Evolutionary conservation across 64 coral and sea anemone genomes (phyloP), one percentile per base, ranked within the genome.

Genomic region (Hydrozoanthus tunicans): DNA sequence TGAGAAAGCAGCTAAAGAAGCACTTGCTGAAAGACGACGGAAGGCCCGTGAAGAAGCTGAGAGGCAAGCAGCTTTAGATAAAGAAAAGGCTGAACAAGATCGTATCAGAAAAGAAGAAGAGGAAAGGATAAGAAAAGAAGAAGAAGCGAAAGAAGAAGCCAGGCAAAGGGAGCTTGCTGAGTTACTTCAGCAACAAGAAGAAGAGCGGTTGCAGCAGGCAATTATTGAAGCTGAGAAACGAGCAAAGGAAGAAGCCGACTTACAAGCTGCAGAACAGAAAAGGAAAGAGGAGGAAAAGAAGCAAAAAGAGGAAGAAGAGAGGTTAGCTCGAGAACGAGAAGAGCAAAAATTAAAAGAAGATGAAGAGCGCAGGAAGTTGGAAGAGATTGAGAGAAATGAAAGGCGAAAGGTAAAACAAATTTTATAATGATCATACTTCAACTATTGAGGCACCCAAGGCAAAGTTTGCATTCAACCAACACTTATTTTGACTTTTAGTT

Each of bases 41-140:
- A 90, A 94, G 86, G 95, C 95, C 8, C 91, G 95, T 58, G 95
- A 97, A 81, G 95, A 97, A 65, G 95, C 95, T 5, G 95, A 97
- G 76, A 77, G 92, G 9, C 92, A 97, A 23, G 95, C 95, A 82
- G 89, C 92, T 20, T 69, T 97, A 53, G 95, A 97, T 83, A 91
- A 91, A 17, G 95, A 85, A 73, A 93, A 80, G 64, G 82, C 90
- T 59, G 95, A 97, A 56, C 83, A 93, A 58, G 95, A 97, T 57
- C 78, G 95, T 23, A 89, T 90, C 51, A 94, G 80, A 15, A 94
- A 91, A 63, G 95, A 97, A 92, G 95, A 97, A 67, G 95, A 97
- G 10, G 95, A 97, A 3, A 91, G 91, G 53, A 97, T 77, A 53
- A 55, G 81, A n/a, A 90, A 79, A 53, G 95, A 97, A 78, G 95